A percentile compares a stretch with the other conserved stretches of the same genome.
Conservation (phyloP, 23 tunicate species). For the Botrylloides violaceus region DNA sequence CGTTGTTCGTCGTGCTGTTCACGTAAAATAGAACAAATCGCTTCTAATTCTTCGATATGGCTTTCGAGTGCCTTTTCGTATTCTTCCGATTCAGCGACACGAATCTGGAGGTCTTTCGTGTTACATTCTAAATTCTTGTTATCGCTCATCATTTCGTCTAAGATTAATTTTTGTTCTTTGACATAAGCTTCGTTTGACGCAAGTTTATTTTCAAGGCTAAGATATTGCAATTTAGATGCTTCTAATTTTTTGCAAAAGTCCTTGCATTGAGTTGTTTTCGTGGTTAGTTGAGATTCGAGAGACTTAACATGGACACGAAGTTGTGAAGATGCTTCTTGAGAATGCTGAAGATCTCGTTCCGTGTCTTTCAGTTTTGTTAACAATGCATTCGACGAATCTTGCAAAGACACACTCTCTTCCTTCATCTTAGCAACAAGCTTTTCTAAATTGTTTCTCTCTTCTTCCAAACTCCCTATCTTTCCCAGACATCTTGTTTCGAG, state of each 20-base stretch:
- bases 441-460: background rate
- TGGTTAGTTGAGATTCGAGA: slow-evolving; percentile 3
- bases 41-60: slow-evolving; percentile 17
- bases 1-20: slow-evolving; percentile 23
- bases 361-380: background rate
- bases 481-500: slow-evolving; percentile 10
- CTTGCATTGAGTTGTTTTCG: background rate
- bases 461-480: slow-evolving; percentile 7
- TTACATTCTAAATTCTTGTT: background rate
- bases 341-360: background rate
- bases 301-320: background rate
- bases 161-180: slow-evolving; percentile 4
- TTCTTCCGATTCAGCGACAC: slow-evolving; percentile 13
- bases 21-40: slow-evolving; percentile 10
- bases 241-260: background rate
- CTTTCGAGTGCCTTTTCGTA: slow-evolving; percentile 13
- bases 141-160: slow-evolving; percentile 3
- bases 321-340: background rate
- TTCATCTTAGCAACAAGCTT: background rate
- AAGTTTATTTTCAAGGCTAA: slow-evolving; percentile 6
- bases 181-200: slow-evolving; percentile 20
- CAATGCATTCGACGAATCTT: background rate
- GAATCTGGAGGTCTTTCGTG: background rate
- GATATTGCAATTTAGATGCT: background rate
- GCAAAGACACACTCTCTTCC: background rate